A percentile compares a stretch with the other conserved stretches of the same genome.
Conservation (phyloP, 2,113 vertebrate genomes). For the Lampris megalopsis region DNA sequence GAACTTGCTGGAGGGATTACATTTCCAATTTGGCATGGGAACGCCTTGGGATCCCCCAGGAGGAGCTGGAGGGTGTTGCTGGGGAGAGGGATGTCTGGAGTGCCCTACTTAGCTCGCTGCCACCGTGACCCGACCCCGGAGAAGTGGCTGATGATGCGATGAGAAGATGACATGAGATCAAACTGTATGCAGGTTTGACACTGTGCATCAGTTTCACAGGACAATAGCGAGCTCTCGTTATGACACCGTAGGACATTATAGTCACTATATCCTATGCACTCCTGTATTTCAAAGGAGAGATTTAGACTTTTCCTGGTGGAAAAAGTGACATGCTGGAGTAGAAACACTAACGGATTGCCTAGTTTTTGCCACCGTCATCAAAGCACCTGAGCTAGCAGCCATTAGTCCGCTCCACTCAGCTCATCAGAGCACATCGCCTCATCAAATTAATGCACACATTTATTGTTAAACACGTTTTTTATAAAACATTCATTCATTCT, state of each 20-base stretch:
- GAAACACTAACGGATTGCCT: conserved; percentile 35
- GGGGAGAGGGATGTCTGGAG: no score
- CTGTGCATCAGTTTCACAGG: conserved; percentile 44
- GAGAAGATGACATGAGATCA: no score
- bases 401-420: conserved; percentile 75
- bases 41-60: no score
- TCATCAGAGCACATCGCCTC: conserved; percentile 80
- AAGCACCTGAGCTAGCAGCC: conserved; percentile 62
- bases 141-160: no score
- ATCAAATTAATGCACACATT: conserved; percentile 83
- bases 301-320: conserved; percentile 33
- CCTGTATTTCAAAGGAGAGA: conserved; percentile 55
- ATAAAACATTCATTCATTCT: conserved; percentile 83
- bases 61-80: no score
- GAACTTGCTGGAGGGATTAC: no score
- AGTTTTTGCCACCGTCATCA: conserved; percentile 57
- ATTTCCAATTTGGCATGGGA: no score
- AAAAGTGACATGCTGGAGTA: conserved; percentile 27
- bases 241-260: conserved; percentile 46
- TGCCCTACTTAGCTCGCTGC: no score
- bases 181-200: conserved; percentile 35
- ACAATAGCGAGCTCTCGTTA: conserved; percentile 50
- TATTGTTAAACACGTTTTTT: conserved; percentile 84
- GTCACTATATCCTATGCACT: no score
- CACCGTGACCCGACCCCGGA: no score